A percentile compares a stretch with the other conserved stretches of the same genome.
phyloP scores from a whole-genome alignment of 2,797 vertebrate genomes.

The Thunnus albacares region DNA sequence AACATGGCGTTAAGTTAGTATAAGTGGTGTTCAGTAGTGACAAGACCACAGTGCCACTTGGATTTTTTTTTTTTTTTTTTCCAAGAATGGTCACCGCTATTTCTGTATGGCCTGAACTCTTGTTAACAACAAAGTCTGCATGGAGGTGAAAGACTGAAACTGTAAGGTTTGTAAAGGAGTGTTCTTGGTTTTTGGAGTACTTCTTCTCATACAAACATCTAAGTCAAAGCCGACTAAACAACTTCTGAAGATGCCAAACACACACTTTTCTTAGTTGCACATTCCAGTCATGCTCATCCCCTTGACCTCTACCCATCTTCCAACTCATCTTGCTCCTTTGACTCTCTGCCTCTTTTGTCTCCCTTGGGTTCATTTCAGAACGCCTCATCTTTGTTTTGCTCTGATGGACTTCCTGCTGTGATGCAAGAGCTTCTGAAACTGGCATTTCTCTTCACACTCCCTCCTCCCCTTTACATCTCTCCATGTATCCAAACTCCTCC shows the following conservation, averaged over 20 bases:
- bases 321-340: conserved; percentile 38
- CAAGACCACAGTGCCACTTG: conserved; percentile 12
- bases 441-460: conserved; percentile 43
- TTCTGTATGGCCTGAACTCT: conserved; percentile 6
- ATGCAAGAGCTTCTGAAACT: conserved; percentile 65
- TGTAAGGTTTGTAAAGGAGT: not conserved
- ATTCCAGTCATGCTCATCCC: conserved; percentile 50
- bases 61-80: not conserved
- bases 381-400: conserved; percentile 47
- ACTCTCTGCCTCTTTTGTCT: conserved; percentile 10
- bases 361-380: conserved; percentile 42
- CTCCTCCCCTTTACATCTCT: conserved; percentile 42
- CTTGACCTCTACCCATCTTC: conserved; percentile 57
- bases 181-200: conserved; percentile 7
- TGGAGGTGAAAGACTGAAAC: not conserved
- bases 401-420: conserved; percentile 68
- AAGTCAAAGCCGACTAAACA: conserved; percentile 47
- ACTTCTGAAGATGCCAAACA: conserved; percentile 34
- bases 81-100: not conserved
- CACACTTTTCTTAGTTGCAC: conserved; percentile 38
- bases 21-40: conserved; percentile 63
- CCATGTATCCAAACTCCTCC: conserved; percentile 32
- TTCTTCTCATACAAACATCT: not conserved
- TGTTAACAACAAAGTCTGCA: conserved; percentile 9
- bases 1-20: conserved; percentile 54